Evolutionary conservation across 2,797 vertebrate genomes (phyloP), one percentile per base, ranked within the genome.

Genomic region (Catostomus latipinnis): DNA sequence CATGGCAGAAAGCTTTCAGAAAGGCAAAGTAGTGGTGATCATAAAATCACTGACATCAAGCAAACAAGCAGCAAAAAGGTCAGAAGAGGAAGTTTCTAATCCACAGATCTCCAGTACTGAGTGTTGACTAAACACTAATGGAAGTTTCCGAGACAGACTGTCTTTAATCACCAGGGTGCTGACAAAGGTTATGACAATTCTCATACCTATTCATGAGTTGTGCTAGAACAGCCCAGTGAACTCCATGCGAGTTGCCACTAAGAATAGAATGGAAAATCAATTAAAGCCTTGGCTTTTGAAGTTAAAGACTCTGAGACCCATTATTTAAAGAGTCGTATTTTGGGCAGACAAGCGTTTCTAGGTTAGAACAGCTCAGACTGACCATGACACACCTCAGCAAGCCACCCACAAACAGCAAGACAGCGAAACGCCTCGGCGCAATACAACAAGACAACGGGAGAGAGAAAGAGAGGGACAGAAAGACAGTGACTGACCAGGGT

Each of bases 381-480:
- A 78, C 68, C 76, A 71, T 1, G 50, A 57, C 67, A 61, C 49
- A 81, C 56, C 78, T 75, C 67, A 78, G 78, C 81, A 81, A 72
- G 52, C 50, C 46, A 60, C 16, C 81, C 67, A 76, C 57, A 43
- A 71, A 57, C 70, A 74, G 82, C 62, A 72, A 69, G 43, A 70
- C 76, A 71, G 53, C 52, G 68, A 80, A 53, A 65, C 49, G 63
- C 58, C 68, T 76, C 14, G 18, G 71, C 11, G 45, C 2, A 80
- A 70, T 49, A 53, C 48, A 76, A 78, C 46, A 78, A 71, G 78
- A 83, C 80, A 77, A 92, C 91, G 86, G 92, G 43, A 70, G 62
- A 8, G 48, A 61, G 43, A 71, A 49, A 74, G 11, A 84, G 16
- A 81, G 71, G 45, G 58, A 66, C 58, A 78, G 50, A 56, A n/a